phyloP scores from a whole-genome alignment of 1,140 invertebrate species.

The Drosophila willistoni region DNA sequence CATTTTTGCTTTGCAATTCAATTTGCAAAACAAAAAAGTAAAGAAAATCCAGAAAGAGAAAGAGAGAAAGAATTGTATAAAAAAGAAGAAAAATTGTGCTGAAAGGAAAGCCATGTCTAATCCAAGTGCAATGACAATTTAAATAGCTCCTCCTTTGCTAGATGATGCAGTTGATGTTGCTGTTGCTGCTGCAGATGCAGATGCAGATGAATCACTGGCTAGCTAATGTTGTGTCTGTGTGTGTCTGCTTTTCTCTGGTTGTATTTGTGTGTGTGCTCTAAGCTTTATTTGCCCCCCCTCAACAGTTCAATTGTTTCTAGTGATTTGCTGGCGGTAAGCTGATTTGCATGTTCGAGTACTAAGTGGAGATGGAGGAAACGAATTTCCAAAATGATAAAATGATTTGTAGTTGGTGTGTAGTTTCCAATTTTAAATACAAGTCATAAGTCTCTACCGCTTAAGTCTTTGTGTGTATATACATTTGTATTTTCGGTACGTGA shows the following conservation, averaged over 20 bases:
- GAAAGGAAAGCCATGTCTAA: constrained; percentile 18
- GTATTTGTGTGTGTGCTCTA: background rate
- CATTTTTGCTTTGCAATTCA: constrained; percentile 21
- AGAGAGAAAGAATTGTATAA: background rate
- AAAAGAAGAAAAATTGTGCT: background rate
- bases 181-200: background rate
- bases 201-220: background rate
- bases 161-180: too few species aligned
- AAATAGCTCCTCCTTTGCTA: constrained; percentile 22
- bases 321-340: background rate
- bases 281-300: background rate
- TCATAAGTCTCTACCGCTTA: background rate
- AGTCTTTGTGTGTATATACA: constrained; percentile 9
- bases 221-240: background rate
- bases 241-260: too few species aligned
- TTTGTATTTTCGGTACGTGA: constrained; percentile 51
- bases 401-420: background rate
- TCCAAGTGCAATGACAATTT: constrained; percentile 45
- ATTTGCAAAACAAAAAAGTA: constrained; percentile 33
- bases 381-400: background rate
- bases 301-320: constrained; percentile 4
- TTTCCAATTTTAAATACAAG: background rate
- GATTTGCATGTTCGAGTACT: background rate
- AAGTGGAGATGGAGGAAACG: too few species aligned
- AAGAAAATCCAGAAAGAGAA: background rate